Percentiles rank a stretch among this genome's conserved stretches.
phyloP scores from a whole-genome alignment of 2,113 vertebrate genomes.

The Corythornis vintsioides region DNA sequence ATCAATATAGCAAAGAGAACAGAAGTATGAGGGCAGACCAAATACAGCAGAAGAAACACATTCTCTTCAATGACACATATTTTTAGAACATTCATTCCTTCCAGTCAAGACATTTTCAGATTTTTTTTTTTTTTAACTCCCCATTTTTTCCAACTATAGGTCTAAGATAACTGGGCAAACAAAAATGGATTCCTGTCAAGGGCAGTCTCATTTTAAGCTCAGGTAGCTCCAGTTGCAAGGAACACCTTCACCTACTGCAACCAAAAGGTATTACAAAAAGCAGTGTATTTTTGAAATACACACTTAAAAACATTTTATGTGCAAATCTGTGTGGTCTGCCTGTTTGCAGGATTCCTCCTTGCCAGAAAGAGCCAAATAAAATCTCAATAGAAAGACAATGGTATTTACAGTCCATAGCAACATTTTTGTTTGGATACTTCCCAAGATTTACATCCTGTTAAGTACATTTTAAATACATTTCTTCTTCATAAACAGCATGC shows the following conservation, averaged over 20 bases:
- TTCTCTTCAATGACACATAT: neutral
- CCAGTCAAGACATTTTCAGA: neutral
- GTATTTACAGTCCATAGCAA: neutral
- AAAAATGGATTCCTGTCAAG: neutral
- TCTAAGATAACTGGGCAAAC: neutral
- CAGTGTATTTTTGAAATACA: neutral
- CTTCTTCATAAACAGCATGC: neutral
- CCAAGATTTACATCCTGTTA: neutral
- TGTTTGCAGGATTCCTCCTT: neutral
- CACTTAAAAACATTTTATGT: neutral
- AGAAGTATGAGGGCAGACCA: neutral
- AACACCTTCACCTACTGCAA: neutral
- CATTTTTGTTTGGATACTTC: neutral
- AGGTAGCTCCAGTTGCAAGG: neutral
- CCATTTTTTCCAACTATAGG: neutral
- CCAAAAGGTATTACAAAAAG: neutral
- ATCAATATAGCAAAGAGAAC: slow-evolving; percentile 21
- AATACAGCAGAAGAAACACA: neutral
- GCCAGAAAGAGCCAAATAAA: neutral
- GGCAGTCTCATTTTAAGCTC: neutral
- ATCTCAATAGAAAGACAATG: neutral
- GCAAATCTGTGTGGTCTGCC: neutral
- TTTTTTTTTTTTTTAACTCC: neutral
- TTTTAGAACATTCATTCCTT: neutral
- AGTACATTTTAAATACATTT: neutral